A percentile compares a stretch with the other conserved stretches of the same genome.
Conservation (phyloP, 2,888 invertebrate genomes). For the Priocnemis perturbator region DNA sequence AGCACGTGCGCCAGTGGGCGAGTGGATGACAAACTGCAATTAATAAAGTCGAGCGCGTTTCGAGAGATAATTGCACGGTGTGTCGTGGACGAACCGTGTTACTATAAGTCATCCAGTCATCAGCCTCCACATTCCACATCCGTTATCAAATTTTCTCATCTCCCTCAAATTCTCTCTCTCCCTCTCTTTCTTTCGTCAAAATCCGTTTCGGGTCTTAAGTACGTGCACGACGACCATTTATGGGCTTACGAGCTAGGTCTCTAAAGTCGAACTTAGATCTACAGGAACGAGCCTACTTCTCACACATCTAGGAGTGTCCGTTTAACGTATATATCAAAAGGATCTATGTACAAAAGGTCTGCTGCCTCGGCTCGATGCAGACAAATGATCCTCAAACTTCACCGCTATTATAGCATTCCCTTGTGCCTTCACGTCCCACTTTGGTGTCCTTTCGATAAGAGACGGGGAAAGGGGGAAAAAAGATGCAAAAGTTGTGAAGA, state of each 20-base stretch:
- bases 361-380: constrained; percentile 14
- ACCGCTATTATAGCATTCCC: not conserved
- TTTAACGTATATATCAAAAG: constrained; percentile 67
- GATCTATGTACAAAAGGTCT: constrained; percentile 64
- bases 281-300: constrained; percentile 61
- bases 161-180: not conserved
- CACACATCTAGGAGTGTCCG: constrained; percentile 54
- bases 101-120: no score
- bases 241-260: constrained; percentile 30
- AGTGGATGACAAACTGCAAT: no score
- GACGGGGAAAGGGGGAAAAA: not conserved
- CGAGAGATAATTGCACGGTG: no score
- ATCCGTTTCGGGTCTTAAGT: constrained; percentile 40
- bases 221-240: constrained; percentile 45
- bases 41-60: no score
- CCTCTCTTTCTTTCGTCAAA: constrained; percentile 16
- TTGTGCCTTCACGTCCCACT: not conserved
- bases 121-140: no score
- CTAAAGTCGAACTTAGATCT: constrained; percentile 53
- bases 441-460: not conserved
- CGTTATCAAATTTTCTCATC: not conserved
- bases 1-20: no score
- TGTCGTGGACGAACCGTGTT: no score
- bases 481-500: not conserved
- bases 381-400: constrained; percentile 18